A percentile compares a stretch with the other conserved stretches of the same genome.
Conservation (phyloP, 2,888 invertebrate species). For the Prosopocoilus inquinatus region DNA sequence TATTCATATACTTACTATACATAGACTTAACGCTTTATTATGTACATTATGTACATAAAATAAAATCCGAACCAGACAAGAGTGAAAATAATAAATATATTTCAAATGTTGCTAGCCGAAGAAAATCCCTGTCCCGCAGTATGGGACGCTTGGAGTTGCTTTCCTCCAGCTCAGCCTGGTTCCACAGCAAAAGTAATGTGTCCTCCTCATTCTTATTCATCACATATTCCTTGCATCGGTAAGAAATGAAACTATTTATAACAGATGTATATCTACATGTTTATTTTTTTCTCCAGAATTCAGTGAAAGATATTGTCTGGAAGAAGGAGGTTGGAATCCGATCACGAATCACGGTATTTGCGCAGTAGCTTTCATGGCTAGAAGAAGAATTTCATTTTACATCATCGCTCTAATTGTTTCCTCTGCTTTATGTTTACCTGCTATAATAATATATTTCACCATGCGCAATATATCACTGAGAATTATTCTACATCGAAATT, state of each 20-base stretch:
- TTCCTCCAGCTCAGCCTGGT: conserved; percentile 49
- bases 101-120: conserved; percentile 25
- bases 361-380: conserved; percentile 55
- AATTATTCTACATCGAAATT: conserved; percentile 59
- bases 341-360: conserved; percentile 61
- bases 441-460: conserved; percentile 57
- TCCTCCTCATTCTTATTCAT: conserved; percentile 52
- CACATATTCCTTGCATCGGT: not conserved
- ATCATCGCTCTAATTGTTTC: conserved; percentile 56
- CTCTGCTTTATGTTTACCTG: conserved; percentile 56
- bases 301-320: conserved; percentile 57
- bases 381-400: conserved; percentile 57
- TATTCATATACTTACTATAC: no score
- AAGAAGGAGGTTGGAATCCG: conserved; percentile 58
- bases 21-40: no score
- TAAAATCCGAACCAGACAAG: no score
- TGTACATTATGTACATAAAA: no score
- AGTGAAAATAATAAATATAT: no score
- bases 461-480: conserved; percentile 51
- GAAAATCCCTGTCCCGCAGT: conserved; percentile 53
- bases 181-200: conserved; percentile 53
- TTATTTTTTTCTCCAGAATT: no score
- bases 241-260: no score
- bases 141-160: conserved; percentile 68
- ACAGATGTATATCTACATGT: no score